A percentile compares a stretch with the other conserved stretches of the same genome.
Evolutionary conservation across 2,797 vertebrate species (phyloP).

Genomic region (Gadopsis marmoratus): DNA sequence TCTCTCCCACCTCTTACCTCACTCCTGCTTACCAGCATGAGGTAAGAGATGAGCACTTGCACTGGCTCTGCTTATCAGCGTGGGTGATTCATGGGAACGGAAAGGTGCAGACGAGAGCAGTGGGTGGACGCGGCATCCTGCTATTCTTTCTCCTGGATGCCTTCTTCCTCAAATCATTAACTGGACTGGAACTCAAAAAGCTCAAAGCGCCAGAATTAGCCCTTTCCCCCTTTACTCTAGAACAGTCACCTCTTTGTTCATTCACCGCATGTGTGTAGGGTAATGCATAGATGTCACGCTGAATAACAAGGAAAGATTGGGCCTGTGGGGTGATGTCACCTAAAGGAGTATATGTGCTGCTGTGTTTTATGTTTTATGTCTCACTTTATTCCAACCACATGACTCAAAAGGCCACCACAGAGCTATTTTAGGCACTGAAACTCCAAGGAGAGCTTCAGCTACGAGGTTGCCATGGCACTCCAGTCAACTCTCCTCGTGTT

Average conservation of each 20-base stretch:
- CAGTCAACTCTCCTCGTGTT: conserved; percentile 74
- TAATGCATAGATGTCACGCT: conserved; percentile 15
- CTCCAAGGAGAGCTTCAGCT: conserved; percentile 58
- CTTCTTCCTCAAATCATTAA: conserved; percentile 77
- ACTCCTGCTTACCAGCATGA: conserved; percentile 63
- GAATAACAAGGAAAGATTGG: conserved; percentile 40
- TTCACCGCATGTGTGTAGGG: background rate
- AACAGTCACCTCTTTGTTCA: conserved; percentile 63
- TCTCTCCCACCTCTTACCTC: conserved; percentile 63
- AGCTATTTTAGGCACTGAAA: conserved; percentile 75
- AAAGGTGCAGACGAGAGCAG: conserved; percentile 75
- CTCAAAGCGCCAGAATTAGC: conserved; percentile 32
- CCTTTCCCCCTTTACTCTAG: background rate
- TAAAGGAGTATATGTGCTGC: background rate
- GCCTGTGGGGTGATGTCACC: conserved; percentile 60
- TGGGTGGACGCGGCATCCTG: conserved; percentile 79
- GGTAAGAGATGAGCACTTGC: conserved; percentile 58
- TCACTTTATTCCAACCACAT: conserved; percentile 71
- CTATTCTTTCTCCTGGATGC: conserved; percentile 74
- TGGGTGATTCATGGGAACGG: conserved; percentile 81
- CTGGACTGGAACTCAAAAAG: conserved; percentile 43
- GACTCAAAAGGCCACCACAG: conserved; percentile 59
- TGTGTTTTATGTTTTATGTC: conserved; percentile 22
- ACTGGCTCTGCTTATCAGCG: conserved; percentile 65
- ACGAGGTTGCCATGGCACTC: conserved; percentile 81